These are phyloP conservation scores for Coelogynopora nodosa DNA, from an alignment of 2,888 invertebrate species.

Conservation along the genomic window DNA sequence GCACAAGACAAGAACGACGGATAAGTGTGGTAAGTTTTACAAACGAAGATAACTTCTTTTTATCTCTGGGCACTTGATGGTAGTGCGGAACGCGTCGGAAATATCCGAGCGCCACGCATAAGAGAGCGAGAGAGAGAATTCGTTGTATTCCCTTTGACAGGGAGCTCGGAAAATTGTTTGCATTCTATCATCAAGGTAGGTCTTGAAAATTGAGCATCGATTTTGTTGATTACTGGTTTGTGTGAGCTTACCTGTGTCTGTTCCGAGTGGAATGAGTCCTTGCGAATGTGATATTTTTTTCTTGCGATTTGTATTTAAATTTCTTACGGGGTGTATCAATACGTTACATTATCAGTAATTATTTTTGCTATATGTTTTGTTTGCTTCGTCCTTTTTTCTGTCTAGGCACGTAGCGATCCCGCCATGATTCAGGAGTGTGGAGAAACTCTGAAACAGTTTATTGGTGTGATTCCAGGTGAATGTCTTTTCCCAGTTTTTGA, in stretches of 20 bases:
- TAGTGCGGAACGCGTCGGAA: background rate
- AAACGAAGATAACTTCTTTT: background rate
- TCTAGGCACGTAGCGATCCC: constrained; percentile 26
- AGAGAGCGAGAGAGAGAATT: background rate
- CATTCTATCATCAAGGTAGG: background rate
- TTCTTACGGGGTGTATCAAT: background rate
- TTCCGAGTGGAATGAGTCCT: background rate
- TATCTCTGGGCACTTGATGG: background rate
- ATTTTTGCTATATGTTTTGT: background rate
- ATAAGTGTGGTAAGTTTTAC: background rate
- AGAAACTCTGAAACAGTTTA: background rate
- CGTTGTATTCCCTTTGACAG: background rate
- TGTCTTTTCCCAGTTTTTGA: too few species aligned
- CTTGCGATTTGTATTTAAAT: too few species aligned
- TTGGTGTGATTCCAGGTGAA: constrained; percentile 38
- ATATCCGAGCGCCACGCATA: background rate
- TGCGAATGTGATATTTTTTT: too few species aligned
- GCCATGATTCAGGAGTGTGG: constrained; percentile 17
- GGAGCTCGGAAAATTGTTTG: background rate
- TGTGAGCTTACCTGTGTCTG: background rate
- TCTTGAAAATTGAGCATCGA: background rate
- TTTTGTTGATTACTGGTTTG: background rate
- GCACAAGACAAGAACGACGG: too few species aligned
- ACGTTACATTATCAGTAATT: background rate
- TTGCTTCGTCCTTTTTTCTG: background rate